Evolutionary conservation across 2,113 vertebrate species (phyloP).

Genomic region (Callospermophilus lateralis): DNA sequence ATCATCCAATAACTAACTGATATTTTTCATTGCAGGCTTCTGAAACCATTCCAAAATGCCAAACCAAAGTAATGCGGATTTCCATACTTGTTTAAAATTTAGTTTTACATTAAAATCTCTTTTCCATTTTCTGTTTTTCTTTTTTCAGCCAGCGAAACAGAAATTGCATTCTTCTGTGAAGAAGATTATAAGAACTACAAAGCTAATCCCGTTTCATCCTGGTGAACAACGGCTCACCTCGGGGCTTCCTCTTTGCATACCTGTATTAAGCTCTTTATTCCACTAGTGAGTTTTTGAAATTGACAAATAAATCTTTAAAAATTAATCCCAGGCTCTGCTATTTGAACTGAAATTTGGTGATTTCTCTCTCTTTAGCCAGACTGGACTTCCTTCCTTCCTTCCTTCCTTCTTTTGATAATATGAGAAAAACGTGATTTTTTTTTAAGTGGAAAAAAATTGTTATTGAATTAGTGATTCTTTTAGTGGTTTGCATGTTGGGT

Average conservation of each 20-base stretch:
- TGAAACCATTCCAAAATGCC: neutral
- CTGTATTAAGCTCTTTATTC: slow-evolving; percentile 85
- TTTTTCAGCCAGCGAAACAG: slow-evolving; percentile 94
- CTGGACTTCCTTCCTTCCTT: neutral
- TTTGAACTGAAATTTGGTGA: slow-evolving; percentile 46
- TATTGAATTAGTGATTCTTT: slow-evolving; percentile 47
- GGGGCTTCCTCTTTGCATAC: slow-evolving; percentile 58
- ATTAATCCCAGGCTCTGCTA: slow-evolving; percentile 59
- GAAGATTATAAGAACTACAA: slow-evolving; percentile 94
- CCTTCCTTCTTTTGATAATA: neutral
- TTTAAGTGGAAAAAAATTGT: slow-evolving; percentile 39
- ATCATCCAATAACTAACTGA: neutral
- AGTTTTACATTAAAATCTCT: slow-evolving; percentile 61
- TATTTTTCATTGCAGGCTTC: neutral
- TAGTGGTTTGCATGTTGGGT: slow-evolving; percentile 51
- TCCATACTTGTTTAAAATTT: slow-evolving; percentile 69
- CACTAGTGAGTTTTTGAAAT: slow-evolving; percentile 84
- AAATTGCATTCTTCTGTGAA: slow-evolving; percentile 95
- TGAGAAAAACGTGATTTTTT: slow-evolving; percentile 33
- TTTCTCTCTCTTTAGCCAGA: neutral
- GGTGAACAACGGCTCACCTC: slow-evolving; percentile 84
- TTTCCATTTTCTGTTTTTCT: slow-evolving; percentile 78
- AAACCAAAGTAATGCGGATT: slow-evolving; percentile 12
- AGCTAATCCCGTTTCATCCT: slow-evolving; percentile 91
- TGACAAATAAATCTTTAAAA: slow-evolving; percentile 87